A percentile compares a stretch with the other conserved stretches of the same genome.
These are phyloP conservation scores for Phymorhynchus buccinoides DNA, from an alignment of 1,140 invertebrate genomes.

Conservation along the genomic window DNA sequence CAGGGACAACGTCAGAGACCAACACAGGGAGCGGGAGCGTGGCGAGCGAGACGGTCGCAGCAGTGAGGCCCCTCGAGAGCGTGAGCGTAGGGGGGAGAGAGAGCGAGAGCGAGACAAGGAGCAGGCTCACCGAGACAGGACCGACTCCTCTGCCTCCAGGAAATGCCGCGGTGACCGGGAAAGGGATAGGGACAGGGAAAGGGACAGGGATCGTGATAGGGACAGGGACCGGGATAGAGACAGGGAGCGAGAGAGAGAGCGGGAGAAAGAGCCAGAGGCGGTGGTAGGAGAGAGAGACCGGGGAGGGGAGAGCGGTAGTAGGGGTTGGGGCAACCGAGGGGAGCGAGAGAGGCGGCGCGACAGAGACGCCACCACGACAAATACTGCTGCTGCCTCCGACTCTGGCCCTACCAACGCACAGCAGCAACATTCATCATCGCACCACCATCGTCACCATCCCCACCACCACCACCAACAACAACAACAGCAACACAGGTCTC, in stretches of 20 bases:
- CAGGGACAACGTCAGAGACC: neutral
- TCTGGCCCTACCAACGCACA: neutral
- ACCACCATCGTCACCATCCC: neutral
- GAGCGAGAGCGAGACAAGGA: conserved; percentile 24
- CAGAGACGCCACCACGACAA: neutral
- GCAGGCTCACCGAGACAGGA: neutral
- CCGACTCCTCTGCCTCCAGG: neutral
- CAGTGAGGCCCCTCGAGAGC: neutral
- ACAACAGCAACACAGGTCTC: neutral
- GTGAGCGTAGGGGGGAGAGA: neutral
- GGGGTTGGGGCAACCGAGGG: too few species aligned
- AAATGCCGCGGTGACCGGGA: neutral
- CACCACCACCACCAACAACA: conserved; percentile 27
- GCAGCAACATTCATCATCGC: neutral
- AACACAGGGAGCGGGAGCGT: conserved; percentile 5
- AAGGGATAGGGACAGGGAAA: neutral
- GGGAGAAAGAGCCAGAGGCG: neutral
- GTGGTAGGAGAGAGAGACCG: neutral
- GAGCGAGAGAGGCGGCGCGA: neutral
- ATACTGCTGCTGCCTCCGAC: neutral
- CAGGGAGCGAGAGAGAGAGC: neutral
- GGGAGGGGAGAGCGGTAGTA: neutral
- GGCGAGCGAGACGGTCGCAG: neutral
- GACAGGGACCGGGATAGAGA: conserved; percentile 20
- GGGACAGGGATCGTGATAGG: conserved; percentile 8